Base-by-base conservation (phyloP, 1,140 invertebrate genomes). In the Pemphigus obesinymphae region DNA sequence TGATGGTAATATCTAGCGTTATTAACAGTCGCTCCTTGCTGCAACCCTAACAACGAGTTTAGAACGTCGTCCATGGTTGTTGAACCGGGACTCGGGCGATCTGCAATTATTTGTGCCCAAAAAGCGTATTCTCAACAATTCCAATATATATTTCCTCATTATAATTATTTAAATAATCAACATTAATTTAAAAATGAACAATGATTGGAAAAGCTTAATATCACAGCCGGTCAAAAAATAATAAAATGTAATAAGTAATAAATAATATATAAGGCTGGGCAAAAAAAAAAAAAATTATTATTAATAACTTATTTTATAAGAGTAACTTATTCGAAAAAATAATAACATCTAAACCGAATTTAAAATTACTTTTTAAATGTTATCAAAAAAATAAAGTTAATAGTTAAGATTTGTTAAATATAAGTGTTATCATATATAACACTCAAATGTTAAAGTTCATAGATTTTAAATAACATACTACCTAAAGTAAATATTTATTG, bases 31-130 rank as follows among this genome's bases (percentile, higher is more conserved):
- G 76, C 84, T 94, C 94, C 43, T 7, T 61, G 40, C 15, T 80
- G 76, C 37, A 80, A 50, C 84, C 94, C 95, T 85, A 96, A 90
- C 84, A 97, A 90, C 81, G 94, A 95, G 87, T 96, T 95, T 86
- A 97, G 89, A 78, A 97, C 95, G 89, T 97, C 96, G 89, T 97
- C 95, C 86, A 97, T 89, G 63, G 94, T 96, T 68, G 95, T 94
- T 82, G 93, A 93, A 84, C 91, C 91, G 70, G 93, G 92, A 84
- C 93, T 94, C 61, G 86, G 85, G 43, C 82, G 83, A 82, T 82
- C 76, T 72, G 70, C 20, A 82, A 82, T 40, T 61, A 80, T 80
- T 61, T 37, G 76, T 80, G 76, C 76, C 55, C 1, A 80, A 80
- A 7, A 26, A 45, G 76, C 63, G 76, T 63, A 80, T 80, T 80